Evolutionary conservation across 2,113 vertebrate species (phyloP), one percentile per base, ranked within the genome.

Genomic region (Gobius niger): DNA sequence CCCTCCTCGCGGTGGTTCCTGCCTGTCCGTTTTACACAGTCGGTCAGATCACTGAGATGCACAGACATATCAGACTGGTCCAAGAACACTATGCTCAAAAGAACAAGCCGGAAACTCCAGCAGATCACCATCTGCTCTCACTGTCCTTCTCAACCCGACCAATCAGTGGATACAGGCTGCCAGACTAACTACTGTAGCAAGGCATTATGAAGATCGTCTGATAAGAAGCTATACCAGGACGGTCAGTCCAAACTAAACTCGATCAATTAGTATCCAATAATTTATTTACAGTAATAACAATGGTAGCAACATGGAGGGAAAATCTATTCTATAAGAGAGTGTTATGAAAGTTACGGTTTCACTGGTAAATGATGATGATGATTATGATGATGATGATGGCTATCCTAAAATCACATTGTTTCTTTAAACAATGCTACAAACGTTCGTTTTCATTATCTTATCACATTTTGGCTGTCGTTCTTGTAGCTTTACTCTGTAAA

Each of bases 61-160:
- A 75, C 72, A 47, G 63, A 63, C 61, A 80, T 74, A 64, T 85
- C 75, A 40, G 67, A 63, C 69, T 41, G 65, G 62, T 83, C 66
- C 71, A 46, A 47, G 75, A 79, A 81, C 76, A 68, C 50, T 53
- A 60, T 18, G 66, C 75, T 82, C 70, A 66, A 73, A 65, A 73
- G 75, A 75, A 75, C 64, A 78, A 71, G 68, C 40, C 18, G 3
- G 44, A 44, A 57, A 49, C 63, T 66, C 70, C 7, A 16, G 41
- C 65, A 53, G 63, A 60, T 62, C 57, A 70, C 85, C 72, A 11
- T 76, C 76, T 77, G 72, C 83, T 74, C 75, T 75, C 52, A 4
- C 42, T 66, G 54, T 54, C 74, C 76, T 65, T 44, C 77, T 59
- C 52, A 60, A 14, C 47, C 24, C 5, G 4, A 15, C 47, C 41